Percentiles rank a stretch among this genome's conserved stretches.
Evolutionary conservation across 2,113 vertebrate species (phyloP).

Genomic region (Tichodroma muraria): DNA sequence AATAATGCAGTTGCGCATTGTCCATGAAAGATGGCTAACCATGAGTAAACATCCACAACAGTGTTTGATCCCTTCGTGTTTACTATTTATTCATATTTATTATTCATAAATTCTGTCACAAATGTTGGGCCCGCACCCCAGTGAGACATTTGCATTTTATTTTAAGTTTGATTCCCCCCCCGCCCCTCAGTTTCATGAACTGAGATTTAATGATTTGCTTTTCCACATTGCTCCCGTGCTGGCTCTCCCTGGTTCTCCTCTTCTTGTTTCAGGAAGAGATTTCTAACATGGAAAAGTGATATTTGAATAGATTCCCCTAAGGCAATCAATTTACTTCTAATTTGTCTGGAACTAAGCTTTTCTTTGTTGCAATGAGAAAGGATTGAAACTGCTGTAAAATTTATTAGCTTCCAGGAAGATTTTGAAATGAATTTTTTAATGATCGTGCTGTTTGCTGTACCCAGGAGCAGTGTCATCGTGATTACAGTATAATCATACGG

Average conservation of each 20-base stretch:
- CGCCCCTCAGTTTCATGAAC: constrained; percentile 49
- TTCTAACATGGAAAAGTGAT: constrained; percentile 74
- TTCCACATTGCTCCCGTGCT: constrained; percentile 34
- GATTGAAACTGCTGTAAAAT: constrained; percentile 75
- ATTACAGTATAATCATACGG: constrained; percentile 57
- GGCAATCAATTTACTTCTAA: constrained; percentile 83
- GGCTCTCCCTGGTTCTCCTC: constrained; percentile 17
- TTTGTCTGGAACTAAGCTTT: constrained; percentile 80
- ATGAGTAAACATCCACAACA: constrained; percentile 64
- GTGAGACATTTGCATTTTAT: constrained; percentile 74
- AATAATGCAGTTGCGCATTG: constrained; percentile 49
- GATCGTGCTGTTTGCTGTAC: constrained; percentile 68
- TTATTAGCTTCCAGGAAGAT: constrained; percentile 76
- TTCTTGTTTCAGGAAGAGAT: constrained; percentile 67
- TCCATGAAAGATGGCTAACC: constrained; percentile 60
- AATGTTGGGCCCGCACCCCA: constrained; percentile 65
- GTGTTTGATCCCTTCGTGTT: constrained; percentile 69
- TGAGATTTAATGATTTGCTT: constrained; percentile 64
- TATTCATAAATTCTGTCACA: constrained; percentile 75
- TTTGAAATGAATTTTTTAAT: constrained; percentile 74
- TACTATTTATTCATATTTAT: constrained; percentile 75
- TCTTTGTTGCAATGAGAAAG: constrained; percentile 75
- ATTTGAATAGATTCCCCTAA: constrained; percentile 76
- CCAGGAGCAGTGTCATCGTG: constrained; percentile 59
- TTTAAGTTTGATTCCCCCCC: constrained; percentile 49